These are phyloP conservation scores for Nanorana parkeri DNA, from an alignment of 2,113 vertebrate species.

Conservation along the genomic window DNA sequence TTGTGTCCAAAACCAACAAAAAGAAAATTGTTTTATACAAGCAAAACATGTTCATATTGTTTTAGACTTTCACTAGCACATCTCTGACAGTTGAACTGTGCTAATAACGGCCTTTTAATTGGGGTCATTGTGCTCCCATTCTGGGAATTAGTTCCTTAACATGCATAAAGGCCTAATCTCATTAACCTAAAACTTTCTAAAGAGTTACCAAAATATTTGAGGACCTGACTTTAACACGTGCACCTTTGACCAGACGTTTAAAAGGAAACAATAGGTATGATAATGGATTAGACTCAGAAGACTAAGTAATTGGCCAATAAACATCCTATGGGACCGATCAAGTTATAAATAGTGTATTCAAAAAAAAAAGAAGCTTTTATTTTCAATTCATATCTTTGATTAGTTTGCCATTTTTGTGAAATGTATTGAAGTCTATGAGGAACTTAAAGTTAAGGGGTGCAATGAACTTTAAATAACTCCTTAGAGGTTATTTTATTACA, in stretches of 20 bases:
- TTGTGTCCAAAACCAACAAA: no score
- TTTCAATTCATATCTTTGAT: no score
- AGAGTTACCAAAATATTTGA: neutral
- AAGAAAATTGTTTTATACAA: no score
- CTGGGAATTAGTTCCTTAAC: neutral
- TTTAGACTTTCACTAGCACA: neutral
- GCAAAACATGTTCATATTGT: neutral
- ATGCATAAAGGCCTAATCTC: constrained; percentile 15
- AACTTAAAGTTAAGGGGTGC: no score
- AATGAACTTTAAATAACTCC: no score
- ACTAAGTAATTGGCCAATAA: neutral
- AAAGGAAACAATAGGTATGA: neutral
- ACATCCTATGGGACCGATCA: no score
- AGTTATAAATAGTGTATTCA: no score
- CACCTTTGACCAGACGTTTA: neutral
- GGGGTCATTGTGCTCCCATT: neutral
- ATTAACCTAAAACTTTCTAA: constrained; percentile 26
- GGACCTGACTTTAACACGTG: neutral
- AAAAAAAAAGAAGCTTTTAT: no score
- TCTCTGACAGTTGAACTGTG: neutral
- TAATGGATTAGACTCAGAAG: neutral
- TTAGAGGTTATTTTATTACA: no score
- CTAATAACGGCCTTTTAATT: neutral
- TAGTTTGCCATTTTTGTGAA: no score
- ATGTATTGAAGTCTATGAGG: no score